A percentile compares a stretch with the other conserved stretches of the same genome.
These are phyloP conservation scores for Porites divaricata DNA, from an alignment of 92 coral and sea anemone species.

Conservation along the genomic window DNA sequence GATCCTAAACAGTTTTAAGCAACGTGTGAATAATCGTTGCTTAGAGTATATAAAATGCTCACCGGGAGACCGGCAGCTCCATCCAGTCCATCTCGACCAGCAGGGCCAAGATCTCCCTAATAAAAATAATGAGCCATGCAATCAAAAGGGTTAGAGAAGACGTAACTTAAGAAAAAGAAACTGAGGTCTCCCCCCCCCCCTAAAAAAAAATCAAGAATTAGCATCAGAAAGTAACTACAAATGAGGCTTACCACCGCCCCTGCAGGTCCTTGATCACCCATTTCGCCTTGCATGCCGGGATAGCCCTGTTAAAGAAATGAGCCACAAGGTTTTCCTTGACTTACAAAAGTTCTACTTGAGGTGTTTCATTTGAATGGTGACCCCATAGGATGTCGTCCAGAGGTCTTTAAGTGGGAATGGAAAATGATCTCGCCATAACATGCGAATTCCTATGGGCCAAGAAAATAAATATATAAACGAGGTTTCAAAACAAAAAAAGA, in stretches of 20 bases:
- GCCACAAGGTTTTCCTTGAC: neutral
- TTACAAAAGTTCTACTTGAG: neutral
- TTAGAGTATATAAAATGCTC: neutral
- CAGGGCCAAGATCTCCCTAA: constrained; percentile 44
- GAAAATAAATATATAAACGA: too few relatives aligned
- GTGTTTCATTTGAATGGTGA: too few relatives aligned
- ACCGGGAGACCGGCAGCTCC: constrained; percentile 39
- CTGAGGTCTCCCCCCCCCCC: neutral
- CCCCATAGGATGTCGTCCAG: too few relatives aligned
- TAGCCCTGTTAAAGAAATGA: constrained; percentile 20
- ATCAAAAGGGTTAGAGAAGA: neutral
- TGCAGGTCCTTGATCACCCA: constrained; percentile 24
- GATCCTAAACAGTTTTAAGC: too few relatives aligned
- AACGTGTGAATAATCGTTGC: neutral
- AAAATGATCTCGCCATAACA: too few relatives aligned
- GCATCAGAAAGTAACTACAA: neutral
- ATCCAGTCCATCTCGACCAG: constrained; percentile 39
- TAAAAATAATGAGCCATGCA: neutral
- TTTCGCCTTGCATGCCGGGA: constrained; percentile 49
- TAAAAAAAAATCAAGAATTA: neutral
- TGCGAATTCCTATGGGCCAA: too few relatives aligned
- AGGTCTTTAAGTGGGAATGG: too few relatives aligned
- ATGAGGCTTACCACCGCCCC: constrained; percentile 29
- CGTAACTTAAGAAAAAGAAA: neutral
- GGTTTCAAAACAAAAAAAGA: too few relatives aligned